Evolutionary conservation across 1,140 invertebrate genomes (phyloP), one percentile per base, ranked within the genome.

Genomic region (Trachelipus rathkii): DNA sequence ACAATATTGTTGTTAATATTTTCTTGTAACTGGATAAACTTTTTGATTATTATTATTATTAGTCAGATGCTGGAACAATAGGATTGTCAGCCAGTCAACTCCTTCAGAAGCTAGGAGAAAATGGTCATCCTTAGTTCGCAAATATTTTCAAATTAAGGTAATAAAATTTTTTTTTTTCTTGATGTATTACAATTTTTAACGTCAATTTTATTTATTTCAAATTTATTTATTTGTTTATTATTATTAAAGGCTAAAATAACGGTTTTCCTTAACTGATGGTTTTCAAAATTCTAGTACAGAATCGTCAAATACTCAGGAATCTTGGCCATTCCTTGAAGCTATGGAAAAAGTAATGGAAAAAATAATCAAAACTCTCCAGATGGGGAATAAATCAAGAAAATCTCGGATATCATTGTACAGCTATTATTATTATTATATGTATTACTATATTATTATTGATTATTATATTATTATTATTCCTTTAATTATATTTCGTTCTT

Each of bases 61-160:
- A 79, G 78, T 9, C 74, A 79, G 75, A 79, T 79, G 44, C 44
- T 79, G 46, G 75, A 79, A 67, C 74, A 79, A 21, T 79, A 44
- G 72, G 67, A 10, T 73, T 79, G 78, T 67, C 74, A 44, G 76
- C 33, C 46, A 71, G 3, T 72, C 75, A 46, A 79, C 78, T 45
- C 44, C 66, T 23, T 68, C 75, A 45, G 19, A 77, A 21, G 78
- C 74, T 6, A 66, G 78, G 45, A 79, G 73, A 53, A 79, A 79
- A 53, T 79, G 78, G 78, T 76, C 74, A 19, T 75, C 76, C 15
- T 72, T 79, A 45, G 78, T 79, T 23, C 66, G 72, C 4, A 71
- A 75, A 19, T 79, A 79, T 44, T 53, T 79, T 15, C 74, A 77
- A 46, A 33, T 76, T 11, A 79, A 79, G 75, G 78, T 79, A 46